Percentiles rank a stretch among this genome's conserved stretches.
phyloP scores from a whole-genome alignment of 2,888 invertebrate genomes.

The Drosophila subquinaria region DNA sequence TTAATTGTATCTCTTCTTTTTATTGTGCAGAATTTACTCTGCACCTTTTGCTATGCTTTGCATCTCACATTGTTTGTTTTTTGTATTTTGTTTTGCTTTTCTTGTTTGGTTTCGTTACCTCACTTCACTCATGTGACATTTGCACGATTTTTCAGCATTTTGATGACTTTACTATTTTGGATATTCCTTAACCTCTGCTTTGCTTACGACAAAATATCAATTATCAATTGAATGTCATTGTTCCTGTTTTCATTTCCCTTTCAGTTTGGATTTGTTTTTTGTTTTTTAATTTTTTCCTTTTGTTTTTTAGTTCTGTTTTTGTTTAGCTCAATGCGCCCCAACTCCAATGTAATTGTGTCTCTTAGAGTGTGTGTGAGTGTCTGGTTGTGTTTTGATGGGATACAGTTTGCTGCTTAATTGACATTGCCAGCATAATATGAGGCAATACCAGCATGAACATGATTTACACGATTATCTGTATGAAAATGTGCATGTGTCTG shows the following conservation, averaged over 20 bases:
- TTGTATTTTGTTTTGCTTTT: conserved; percentile 12
- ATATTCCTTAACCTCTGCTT: conserved; percentile 2
- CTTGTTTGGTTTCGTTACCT: conserved; percentile 13
- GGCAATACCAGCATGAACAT: conserved; percentile 15
- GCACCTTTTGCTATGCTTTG: conserved; percentile 20
- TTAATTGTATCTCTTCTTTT: conserved; percentile 2
- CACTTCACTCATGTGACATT: conserved; percentile 42
- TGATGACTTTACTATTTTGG: conserved; percentile 7
- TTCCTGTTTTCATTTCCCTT: conserved; percentile 27
- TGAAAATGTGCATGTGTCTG: conserved; percentile 31
- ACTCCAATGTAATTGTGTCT: conserved; percentile 75
- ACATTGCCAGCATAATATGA: conserved; percentile 18
- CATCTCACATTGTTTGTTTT: conserved; percentile 22
- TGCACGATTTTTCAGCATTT: conserved; percentile 19
- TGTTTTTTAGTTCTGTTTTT: conserved; percentile 29
- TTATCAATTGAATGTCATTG: conserved; percentile 17
- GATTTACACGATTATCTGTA: conserved; percentile 16
- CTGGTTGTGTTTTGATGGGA: conserved; percentile 21
- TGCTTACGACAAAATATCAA: conserved; percentile 1
- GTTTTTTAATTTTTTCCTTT: conserved; percentile 18
- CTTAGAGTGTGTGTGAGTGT: conserved; percentile 30
- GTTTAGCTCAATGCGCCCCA: conserved; percentile 81
- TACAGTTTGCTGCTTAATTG: conserved; percentile 32
- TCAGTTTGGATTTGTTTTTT: conserved; percentile 28
- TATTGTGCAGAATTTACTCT: conserved; percentile 14